A percentile compares a stretch with the other conserved stretches of the same genome.
Conservation (phyloP, 1,140 invertebrate species). For the Dolichoris vasculosae region DNA sequence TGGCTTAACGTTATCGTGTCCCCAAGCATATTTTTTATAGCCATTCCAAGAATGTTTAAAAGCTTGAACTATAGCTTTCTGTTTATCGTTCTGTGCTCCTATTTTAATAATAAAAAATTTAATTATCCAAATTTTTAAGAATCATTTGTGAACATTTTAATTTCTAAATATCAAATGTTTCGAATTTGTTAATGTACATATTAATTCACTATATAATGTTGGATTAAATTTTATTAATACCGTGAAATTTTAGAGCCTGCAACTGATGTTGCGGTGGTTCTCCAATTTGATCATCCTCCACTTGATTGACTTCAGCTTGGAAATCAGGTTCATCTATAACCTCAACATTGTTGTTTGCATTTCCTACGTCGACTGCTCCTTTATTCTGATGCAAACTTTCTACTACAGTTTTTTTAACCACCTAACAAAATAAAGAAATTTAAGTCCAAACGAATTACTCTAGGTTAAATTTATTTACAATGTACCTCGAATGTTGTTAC, state of each 20-base stretch:
- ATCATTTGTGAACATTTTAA: too few relatives aligned
- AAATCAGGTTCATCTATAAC: constrained; percentile 72
- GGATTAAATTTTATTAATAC: constrained; percentile 50
- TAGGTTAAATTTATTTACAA: background rate
- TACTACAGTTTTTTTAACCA: constrained; percentile 61
- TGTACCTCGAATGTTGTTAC: background rate
- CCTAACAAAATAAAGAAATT: constrained; percentile 52
- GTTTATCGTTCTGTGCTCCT: constrained; percentile 86
- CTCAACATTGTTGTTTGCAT: constrained; percentile 48
- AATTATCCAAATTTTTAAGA: background rate
- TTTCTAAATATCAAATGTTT: background rate
- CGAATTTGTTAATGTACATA: background rate
- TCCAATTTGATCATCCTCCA: constrained; percentile 71
- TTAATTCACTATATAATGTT: background rate
- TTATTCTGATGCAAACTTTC: constrained; percentile 62
- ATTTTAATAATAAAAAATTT: background rate
- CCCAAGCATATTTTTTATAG: constrained; percentile 94
- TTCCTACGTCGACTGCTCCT: constrained; percentile 2
- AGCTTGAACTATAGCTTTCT: constrained; percentile 87
- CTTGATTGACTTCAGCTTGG: constrained; percentile 70
- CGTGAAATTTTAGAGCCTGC: constrained; percentile 65
- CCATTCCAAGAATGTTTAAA: constrained; percentile 94
- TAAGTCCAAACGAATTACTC: background rate
- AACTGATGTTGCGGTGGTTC: constrained; percentile 69
- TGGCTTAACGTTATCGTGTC: constrained; percentile 94